Percentiles rank a stretch among this genome's conserved stretches.
phyloP scores from a whole-genome alignment of 2,888 invertebrate genomes.

The Acanthosoma haemorrhoidale region DNA sequence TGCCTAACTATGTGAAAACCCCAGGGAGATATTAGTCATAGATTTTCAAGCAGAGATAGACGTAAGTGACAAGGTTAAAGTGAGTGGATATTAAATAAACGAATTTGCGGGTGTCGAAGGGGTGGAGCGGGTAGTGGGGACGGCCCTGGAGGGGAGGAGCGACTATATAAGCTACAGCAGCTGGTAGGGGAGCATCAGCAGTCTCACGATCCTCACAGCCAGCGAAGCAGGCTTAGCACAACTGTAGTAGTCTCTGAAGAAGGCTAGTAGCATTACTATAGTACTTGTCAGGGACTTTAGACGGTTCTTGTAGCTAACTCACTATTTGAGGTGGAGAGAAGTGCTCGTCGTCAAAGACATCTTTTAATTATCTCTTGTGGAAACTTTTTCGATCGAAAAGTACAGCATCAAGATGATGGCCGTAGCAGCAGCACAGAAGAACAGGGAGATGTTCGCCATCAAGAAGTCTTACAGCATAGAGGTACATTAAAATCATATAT shows the following conservation, averaged over 20 bases:
- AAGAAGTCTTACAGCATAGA: conserved; percentile 96
- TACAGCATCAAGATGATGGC: conserved; percentile 55
- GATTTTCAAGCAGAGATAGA: not conserved
- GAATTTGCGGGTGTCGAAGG: not conserved
- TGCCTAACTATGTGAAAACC: not conserved
- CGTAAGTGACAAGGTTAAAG: conserved; percentile 17
- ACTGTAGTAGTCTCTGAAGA: conserved; percentile 26
- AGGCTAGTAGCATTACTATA: not conserved
- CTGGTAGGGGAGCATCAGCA: conserved; percentile 1
- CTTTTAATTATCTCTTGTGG: not conserved
- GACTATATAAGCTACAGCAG: not conserved
- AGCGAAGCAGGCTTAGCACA: not conserved
- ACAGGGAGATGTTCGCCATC: conserved; percentile 93
- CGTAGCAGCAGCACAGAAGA: conserved; percentile 87
- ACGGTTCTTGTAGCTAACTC: not conserved
- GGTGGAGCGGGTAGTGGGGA: not conserved
- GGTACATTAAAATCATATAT: conserved; percentile 52
- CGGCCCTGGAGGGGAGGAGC: not conserved
- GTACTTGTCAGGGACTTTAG: conserved; percentile 9
- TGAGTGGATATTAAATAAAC: conserved; percentile 23
- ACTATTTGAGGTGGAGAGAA: conserved; percentile 24
- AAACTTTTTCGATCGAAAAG: conserved; percentile 14
- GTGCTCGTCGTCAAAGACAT: not conserved
- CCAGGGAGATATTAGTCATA: not conserved
- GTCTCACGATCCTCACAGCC: conserved; percentile 26